phyloP scores from a whole-genome alignment of 2,797 vertebrate species.

The Austrolebias charrua region DNA sequence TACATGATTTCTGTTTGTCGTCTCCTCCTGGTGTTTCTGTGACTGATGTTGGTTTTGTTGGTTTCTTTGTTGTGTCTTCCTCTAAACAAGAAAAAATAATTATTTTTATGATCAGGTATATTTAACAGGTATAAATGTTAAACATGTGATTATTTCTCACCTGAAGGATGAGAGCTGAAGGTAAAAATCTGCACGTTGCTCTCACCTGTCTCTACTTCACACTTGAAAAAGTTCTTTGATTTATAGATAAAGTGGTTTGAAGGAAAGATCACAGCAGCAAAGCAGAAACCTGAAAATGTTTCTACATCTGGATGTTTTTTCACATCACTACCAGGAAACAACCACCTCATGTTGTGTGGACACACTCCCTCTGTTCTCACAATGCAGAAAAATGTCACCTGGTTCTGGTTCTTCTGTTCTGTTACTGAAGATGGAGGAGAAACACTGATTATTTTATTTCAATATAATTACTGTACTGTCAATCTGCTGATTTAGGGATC shows the following conservation, averaged over 20 bases:
- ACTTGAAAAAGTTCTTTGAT: rapidly evolving
- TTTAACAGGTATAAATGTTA: background rate
- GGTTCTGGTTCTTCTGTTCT: background rate
- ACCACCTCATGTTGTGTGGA: background rate
- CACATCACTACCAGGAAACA: background rate
- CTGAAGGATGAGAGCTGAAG: background rate
- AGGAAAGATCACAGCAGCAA: background rate
- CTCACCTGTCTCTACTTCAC: background rate
- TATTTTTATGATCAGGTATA: background rate
- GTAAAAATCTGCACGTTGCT: background rate
- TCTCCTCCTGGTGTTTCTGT: background rate
- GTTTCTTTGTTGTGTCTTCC: background rate
- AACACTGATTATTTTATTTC: background rate
- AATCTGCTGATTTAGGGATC: background rate
- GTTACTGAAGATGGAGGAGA: background rate
- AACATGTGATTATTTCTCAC: background rate
- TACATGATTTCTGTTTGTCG: too few relatives aligned
- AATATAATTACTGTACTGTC: background rate
- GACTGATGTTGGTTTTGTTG: background rate
- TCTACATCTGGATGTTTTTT: background rate
- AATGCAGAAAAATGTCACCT: background rate
- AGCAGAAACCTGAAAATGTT: background rate
- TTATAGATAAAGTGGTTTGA: background rate
- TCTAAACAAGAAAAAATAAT: background rate
- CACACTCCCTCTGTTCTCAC: rapidly evolving